Base-by-base conservation (phyloP, 2,888 invertebrate genomes). In the Micropterix aruncella region DNA sequence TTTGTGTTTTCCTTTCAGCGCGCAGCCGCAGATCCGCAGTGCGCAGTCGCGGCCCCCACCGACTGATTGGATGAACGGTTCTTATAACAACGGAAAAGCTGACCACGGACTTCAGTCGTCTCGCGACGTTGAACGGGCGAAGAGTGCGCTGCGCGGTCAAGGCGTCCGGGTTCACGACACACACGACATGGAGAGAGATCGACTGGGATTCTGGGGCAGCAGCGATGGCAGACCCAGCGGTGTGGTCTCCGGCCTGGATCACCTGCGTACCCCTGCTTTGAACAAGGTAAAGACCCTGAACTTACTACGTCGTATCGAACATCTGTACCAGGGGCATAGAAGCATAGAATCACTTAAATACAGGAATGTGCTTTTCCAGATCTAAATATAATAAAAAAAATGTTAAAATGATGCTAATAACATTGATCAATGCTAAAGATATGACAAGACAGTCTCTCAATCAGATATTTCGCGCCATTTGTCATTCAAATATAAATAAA, bases 211-310 rank as follows among this genome's bases (percentile, higher is more conserved):
- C 49, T 73, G 75, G 70, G 72, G 71, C 53, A 67, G 70, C 56
- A 74, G 73, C 44, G 78, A 79, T 56, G 57, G 59, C 44, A 60
- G 67, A 51, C 63, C 70, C 50, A 62, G 70, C 52, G 71, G 72
- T 57, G 70, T 70, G 46, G 58, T 77, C 44, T 70, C 77, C 44
- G 83, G 83, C 45, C 68, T 83, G 50, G 83, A 83, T 61, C 76
- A 77, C 50, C 66, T 83, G 40, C 71, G 75, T 48, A 74, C 80
- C 57, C 80, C 83, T 2, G 73, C 77, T 46, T 68, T 82, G 7
- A 83, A 83, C 60, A 83, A 83, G 80, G 83, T 83, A 60, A 53
- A 57, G 49, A 27, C 17, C 46, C n/a, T n/a, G n/a, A n/a, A n/a
- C n/a, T n/a, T n/a, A n/a, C n/a, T n/a, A n/a, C n/a, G n/a, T n/a